Evolutionary conservation across 2,797 vertebrate genomes (phyloP), one percentile per base, ranked within the genome.

Genomic region (Halcyon badia): DNA sequence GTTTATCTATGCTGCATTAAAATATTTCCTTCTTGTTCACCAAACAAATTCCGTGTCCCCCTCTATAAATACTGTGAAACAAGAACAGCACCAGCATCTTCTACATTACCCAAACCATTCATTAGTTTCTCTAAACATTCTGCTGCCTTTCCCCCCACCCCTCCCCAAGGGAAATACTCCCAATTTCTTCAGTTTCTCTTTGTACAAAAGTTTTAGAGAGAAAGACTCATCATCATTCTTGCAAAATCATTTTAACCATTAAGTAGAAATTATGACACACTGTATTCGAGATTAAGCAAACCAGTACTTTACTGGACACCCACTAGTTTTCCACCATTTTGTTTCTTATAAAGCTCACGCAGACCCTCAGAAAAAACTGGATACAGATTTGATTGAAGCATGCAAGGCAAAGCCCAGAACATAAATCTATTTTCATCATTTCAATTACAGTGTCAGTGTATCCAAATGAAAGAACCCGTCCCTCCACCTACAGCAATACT

Each of bases 11-110:
- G 0, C 1, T 35, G 11, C 17, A 62, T 26, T 54, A 58, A 92
- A 61, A 21, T 11, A 87, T 15, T 41, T 37, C 37, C 48, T 73
- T 75, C 20, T 16, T 41, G 24, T 39, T 88, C 30, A 39, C 41
- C 1, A 9, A 52, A 90, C 75, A 20, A 41, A 52, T 9, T 41
- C 26, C 4, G 21, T 2, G 7, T n/a, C 1, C 0, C 22, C 21
- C n/a, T 70, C 37, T 72, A 76, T 56, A 89, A 72, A 83, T n/a
- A 54, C 30, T 28, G 9, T 11, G 19, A 82, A 89, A 91, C 7
- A 51, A 61, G 19, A 83, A 41, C 0, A 71, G 44, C 31, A 71
- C 3, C 41, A 57, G 5, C 39, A n/a, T 22, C 42, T 70, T 44
- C 19, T 9, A 61, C 5, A 4, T 31, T 44, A 81, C 9, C 7